Evolutionary conservation across 2,888 invertebrate species (phyloP), one percentile per base, ranked within the genome.

Genomic region (Leptopilina syphax): DNA sequence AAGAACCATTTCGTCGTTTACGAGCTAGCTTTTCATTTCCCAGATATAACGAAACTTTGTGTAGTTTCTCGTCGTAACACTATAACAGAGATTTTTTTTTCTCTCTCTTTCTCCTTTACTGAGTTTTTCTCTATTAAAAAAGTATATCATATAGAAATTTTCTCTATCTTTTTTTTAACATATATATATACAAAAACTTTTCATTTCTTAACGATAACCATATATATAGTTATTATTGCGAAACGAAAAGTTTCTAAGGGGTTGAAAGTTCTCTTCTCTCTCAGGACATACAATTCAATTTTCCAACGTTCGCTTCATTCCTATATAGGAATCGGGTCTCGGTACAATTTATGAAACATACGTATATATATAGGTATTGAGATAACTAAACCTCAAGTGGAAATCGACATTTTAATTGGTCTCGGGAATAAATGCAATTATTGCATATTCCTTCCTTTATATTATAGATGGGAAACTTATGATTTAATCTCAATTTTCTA

Each of bases 211-310:
- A 44, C 8, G 44, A 44, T 44, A 80, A 79, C 79, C 77, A 80
- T 67, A 82, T 82, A 9, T 83, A 79, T 80, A 77, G 77, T 82
- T 83, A 82, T 82, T 82, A 81, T 80, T 80, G 79, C 65, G 65
- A 77, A 41, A 70, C 9, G 27, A 70, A 50, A 70, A 70, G 13
- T 70, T 70, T 68, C 18, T 12, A 41, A 63, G 47, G 66, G 18
- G 65, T 60, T 13, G 13, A 77, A 66, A 68, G 65, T 65, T 65
- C 47, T 54, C 77, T 80, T 81, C 77, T 77, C 80, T 70, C 73
- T 18, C 18, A 50, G 50, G 41, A 63, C 63, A 77, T 57, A 77
- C 63, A 79, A 83, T 84, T 82, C 78, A 85, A 84, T 85, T 83
- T 79, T 80, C 83, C 18, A 73, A 41, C 77, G 57, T 70, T 54